Percentiles rank a stretch among this genome's conserved stretches.
These are phyloP conservation scores for Fistularia commersonii DNA, from an alignment of 2,797 vertebrate species.

Conservation along the genomic window DNA sequence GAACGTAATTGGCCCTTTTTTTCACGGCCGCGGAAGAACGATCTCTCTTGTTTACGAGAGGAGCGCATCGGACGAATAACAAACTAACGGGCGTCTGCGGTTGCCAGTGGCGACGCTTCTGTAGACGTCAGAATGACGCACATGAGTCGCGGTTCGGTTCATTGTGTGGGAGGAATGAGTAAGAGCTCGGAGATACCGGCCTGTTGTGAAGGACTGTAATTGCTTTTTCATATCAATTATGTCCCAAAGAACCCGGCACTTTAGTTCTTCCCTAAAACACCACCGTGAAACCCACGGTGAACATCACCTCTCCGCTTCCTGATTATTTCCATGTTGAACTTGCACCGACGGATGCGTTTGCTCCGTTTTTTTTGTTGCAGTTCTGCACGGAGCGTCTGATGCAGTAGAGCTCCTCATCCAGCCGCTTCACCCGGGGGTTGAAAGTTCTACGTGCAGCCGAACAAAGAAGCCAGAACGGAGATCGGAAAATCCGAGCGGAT, in stretches of 20 bases:
- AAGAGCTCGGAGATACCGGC: constrained; percentile 64
- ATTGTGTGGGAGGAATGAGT: constrained; percentile 73
- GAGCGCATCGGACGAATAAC: constrained; percentile 45
- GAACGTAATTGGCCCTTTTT: constrained; percentile 30
- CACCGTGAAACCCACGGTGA: too few species aligned
- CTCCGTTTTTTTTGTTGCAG: too few species aligned
- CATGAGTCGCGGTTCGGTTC: constrained; percentile 52
- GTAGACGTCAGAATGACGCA: constrained; percentile 79
- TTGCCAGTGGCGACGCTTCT: constrained; percentile 61
- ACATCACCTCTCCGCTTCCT: too few species aligned
- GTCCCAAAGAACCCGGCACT: constrained; percentile 47
- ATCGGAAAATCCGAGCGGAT: constrained; percentile 56
- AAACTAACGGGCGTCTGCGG: constrained; percentile 51
- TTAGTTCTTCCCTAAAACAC: constrained; percentile 36
- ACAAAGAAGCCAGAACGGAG: constrained; percentile 29
- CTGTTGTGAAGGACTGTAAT: constrained; percentile 76
- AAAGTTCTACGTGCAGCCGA: constrained; percentile 42
- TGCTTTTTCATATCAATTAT: constrained; percentile 67
- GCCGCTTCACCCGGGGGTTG: too few species aligned
- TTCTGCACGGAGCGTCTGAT: neutral
- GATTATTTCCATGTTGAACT: too few species aligned
- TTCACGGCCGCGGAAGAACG: constrained; percentile 9
- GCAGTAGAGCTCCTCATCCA: neutral
- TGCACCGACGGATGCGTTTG: neutral
- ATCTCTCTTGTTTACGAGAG: constrained; percentile 43